These are phyloP conservation scores for Neomorphus geoffroyi DNA, from an alignment of 2,797 vertebrate genomes.

Conservation along the genomic window DNA sequence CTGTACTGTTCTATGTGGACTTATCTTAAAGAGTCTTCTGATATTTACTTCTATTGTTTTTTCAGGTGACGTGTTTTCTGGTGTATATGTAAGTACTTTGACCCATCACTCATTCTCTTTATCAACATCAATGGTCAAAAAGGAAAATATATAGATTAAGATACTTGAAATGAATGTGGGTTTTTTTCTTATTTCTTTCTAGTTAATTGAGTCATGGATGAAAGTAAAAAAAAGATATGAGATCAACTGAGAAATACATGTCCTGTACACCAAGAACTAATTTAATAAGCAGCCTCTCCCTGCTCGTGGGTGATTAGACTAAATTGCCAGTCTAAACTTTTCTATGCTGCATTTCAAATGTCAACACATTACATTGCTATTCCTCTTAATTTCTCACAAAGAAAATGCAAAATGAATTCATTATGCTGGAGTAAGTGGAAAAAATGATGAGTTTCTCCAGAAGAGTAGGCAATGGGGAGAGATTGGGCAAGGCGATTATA, in stretches of 20 bases:
- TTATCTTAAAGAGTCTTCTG: background rate
- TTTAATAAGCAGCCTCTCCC: conserved; percentile 71
- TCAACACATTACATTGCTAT: conserved; percentile 80
- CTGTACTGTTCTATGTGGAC: background rate
- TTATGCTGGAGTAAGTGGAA: conserved; percentile 81
- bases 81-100: background rate
- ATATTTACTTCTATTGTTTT: background rate
- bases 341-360: conserved; percentile 77
- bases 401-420: conserved; percentile 84
- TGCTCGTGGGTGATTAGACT: conserved; percentile 74
- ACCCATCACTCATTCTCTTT: background rate
- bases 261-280: conserved; percentile 61
- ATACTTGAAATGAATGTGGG: background rate
- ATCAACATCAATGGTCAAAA: background rate
- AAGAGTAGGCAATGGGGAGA: conserved; percentile 82
- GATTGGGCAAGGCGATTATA: conserved; percentile 86
- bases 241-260: conserved; percentile 24
- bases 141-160: background rate
- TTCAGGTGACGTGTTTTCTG: background rate
- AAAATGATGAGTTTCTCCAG: conserved; percentile 83
- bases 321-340: conserved; percentile 81
- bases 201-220: background rate
- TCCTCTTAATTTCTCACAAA: conserved; percentile 84
- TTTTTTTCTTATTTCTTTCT: background rate
- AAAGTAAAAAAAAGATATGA: background rate